A percentile compares a stretch with the other conserved stretches of the same genome.
Conservation (phyloP, 2,888 invertebrate genomes). For the Schizaphis graminum region DNA sequence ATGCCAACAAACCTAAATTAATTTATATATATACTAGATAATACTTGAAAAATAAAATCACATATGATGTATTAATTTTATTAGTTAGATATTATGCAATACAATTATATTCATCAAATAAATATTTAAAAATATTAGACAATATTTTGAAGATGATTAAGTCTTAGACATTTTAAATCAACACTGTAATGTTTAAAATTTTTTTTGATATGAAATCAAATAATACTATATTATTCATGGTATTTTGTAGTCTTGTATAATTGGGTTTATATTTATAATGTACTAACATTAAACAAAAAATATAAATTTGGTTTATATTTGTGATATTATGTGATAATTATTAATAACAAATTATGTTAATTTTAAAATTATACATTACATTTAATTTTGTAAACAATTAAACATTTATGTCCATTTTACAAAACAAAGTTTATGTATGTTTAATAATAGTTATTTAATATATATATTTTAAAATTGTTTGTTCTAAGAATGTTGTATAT, state of each 20-base stretch:
- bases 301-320: neutral
- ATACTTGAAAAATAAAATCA: neutral
- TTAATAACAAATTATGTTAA: neutral
- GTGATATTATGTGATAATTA: neutral
- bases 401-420: conserved; percentile 49
- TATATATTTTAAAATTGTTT: neutral
- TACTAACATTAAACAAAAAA: neutral
- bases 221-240: neutral
- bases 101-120: neutral
- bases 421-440: conserved; percentile 28
- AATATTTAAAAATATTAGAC: neutral
- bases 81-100: too few species aligned
- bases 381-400: conserved; percentile 19
- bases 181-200: conserved; percentile 25
- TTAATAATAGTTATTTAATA: neutral
- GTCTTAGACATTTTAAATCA: conserved; percentile 17
- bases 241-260: conserved; percentile 30
- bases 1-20: too few species aligned
- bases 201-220: neutral
- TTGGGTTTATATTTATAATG: conserved; percentile 14
- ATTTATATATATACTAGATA: too few species aligned
- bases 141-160: neutral
- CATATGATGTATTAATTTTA: too few species aligned
- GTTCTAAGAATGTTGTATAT: conserved; percentile 17
- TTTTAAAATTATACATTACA: neutral